A percentile compares a stretch with the other conserved stretches of the same genome.
Evolutionary conservation across 2,888 invertebrate species (phyloP).

Genomic region (Apoda limacodes): DNA sequence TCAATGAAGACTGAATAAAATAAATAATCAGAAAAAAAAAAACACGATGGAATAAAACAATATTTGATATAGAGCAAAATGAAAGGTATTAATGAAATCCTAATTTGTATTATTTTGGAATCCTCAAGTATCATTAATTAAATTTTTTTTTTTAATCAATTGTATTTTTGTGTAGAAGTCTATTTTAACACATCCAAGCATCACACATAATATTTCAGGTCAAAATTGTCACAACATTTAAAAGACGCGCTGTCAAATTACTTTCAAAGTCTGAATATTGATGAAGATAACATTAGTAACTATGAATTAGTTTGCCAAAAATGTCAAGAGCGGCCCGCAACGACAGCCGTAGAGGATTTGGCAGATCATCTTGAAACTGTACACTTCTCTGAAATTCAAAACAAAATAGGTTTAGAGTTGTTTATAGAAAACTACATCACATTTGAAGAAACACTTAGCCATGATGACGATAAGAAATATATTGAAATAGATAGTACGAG

Average conservation of each 20-base stretch:
- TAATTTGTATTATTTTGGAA: too few relatives aligned
- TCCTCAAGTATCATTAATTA: too few relatives aligned
- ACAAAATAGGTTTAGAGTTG: conserved; percentile 18
- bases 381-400: conserved; percentile 23
- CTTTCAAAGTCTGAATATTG: conserved; percentile 27
- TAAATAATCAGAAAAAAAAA: too few relatives aligned
- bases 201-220: conserved; percentile 54
- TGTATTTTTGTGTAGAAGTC: too few relatives aligned
- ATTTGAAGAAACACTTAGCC: conserved; percentile 34
- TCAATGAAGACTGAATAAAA: too few relatives aligned
- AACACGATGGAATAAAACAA: too few relatives aligned
- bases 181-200: too few relatives aligned
- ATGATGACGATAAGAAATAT: conserved; percentile 23
- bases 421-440: conserved; percentile 41
- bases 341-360: conserved; percentile 24
- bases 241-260: conserved; percentile 30
- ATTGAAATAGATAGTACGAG: conserved; percentile 18
- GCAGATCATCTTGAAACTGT: conserved; percentile 28
- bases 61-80: too few relatives aligned
- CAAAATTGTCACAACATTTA: conserved; percentile 13
- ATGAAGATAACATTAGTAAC: conserved; percentile 25
- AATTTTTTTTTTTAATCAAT: too few relatives aligned
- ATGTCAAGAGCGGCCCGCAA: conserved; percentile 26
- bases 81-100: too few relatives aligned
- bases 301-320: conserved; percentile 40